Evolutionary conservation across 2,797 vertebrate genomes (phyloP).

Genomic region (Cossypha niveicapilla): DNA sequence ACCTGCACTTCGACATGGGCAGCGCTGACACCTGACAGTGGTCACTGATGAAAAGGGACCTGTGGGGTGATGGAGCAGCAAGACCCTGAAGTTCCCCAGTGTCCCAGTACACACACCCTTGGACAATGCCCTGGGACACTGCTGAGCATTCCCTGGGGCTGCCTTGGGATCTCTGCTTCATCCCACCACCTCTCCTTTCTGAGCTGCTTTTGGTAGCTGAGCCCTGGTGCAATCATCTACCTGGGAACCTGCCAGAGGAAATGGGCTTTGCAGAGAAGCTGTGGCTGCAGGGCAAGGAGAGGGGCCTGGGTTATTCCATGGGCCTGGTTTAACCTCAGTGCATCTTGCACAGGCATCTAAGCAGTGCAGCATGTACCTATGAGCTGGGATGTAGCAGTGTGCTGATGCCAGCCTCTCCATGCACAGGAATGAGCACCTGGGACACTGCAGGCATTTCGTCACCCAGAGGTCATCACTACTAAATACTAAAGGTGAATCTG

Average conservation of each 20-base stretch:
- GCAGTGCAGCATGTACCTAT: background rate
- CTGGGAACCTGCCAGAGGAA: background rate
- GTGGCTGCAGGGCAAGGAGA: background rate
- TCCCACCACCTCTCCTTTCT: background rate
- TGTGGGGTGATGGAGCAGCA: background rate
- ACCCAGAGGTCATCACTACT: background rate
- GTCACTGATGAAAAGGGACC: background rate
- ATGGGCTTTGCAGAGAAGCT: background rate
- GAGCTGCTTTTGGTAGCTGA: background rate
- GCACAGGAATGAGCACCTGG: background rate
- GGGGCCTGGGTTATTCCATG: accelerated
- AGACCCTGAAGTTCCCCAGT: background rate
- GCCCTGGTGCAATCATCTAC: accelerated
- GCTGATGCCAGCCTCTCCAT: background rate
- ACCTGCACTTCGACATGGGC: accelerated
- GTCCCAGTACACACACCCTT: background rate
- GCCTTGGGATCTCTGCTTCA: background rate
- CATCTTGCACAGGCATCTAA: background rate
- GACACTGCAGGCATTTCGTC: background rate
- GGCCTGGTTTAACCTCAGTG: background rate
- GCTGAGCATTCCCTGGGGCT: background rate
- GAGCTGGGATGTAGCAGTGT: background rate
- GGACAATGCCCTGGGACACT: background rate
- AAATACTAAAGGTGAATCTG: background rate
- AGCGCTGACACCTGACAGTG: accelerated